These are phyloP conservation scores for Yoshiicerus persimilis DNA, from an alignment of 1,140 invertebrate genomes.

Conservation along the genomic window DNA sequence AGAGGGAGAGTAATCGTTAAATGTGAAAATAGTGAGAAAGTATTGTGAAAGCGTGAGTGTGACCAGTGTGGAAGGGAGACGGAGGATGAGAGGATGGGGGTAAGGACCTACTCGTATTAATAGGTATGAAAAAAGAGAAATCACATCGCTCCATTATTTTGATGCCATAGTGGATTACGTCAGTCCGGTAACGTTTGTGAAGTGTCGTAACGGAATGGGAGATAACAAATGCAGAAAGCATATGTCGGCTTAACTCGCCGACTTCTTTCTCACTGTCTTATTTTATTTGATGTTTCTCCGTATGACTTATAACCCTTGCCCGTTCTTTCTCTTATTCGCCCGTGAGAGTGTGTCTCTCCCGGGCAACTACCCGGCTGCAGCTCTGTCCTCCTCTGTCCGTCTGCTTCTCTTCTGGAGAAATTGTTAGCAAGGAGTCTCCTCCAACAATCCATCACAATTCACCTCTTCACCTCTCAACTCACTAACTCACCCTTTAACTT, in stretches of 20 bases:
- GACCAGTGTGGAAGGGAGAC: neutral
- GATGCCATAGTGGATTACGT: neutral
- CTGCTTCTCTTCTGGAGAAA: neutral
- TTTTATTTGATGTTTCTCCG: neutral
- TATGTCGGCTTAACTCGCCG: neutral
- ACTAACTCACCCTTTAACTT: neutral
- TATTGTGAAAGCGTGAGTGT: neutral
- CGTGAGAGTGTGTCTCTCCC: neutral
- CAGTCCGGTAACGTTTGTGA: neutral
- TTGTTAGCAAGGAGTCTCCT: neutral
- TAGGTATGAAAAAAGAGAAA: neutral
- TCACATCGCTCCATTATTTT: slow-evolving; percentile 25
- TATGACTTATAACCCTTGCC: neutral
- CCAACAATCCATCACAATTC: neutral
- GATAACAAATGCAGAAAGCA: neutral
- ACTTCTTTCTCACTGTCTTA: neutral
- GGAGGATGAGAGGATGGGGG: neutral
- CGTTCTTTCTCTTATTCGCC: neutral
- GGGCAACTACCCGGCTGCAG: neutral
- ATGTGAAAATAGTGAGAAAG: neutral
- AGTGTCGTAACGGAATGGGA: neutral
- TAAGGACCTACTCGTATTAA: neutral
- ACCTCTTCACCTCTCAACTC: neutral
- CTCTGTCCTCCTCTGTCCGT: neutral
- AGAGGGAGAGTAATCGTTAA: neutral